Evolutionary conservation across 2,113 vertebrate genomes (phyloP).

Genomic region (Pseudois nayaur): DNA sequence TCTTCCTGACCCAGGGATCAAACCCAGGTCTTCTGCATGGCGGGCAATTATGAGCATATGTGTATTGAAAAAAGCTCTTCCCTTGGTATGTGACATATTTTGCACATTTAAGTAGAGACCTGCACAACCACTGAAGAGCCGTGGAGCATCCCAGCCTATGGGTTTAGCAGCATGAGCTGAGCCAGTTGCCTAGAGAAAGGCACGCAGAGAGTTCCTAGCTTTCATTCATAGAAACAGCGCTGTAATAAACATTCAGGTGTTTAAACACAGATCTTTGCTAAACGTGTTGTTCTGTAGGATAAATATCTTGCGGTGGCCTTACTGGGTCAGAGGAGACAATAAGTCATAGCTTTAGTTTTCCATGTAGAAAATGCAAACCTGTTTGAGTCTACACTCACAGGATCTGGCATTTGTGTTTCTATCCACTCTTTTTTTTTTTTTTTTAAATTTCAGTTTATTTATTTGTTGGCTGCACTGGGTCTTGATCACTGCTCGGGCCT

Average conservation of each 20-base stretch:
- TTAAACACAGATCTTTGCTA: neutral
- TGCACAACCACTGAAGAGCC: neutral
- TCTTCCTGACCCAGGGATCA: neutral
- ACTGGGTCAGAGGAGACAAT: neutral
- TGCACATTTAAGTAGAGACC: rapidly evolving
- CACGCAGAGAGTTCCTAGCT: rapidly evolving
- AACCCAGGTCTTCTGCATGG: neutral
- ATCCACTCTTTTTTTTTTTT: neutral
- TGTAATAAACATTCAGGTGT: neutral
- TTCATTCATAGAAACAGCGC: neutral
- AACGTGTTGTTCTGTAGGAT: neutral
- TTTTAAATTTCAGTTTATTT: neutral
- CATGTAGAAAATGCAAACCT: too few relatives aligned
- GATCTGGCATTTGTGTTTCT: neutral
- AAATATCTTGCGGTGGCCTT: neutral
- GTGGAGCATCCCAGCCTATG: rapidly evolving
- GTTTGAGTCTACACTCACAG: too few relatives aligned
- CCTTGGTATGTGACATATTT: rapidly evolving
- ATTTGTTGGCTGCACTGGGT: neutral
- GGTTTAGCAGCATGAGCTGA: neutral
- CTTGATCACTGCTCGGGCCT: neutral
- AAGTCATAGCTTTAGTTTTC: neutral
- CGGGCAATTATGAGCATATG: rapidly evolving
- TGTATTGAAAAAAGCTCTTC: neutral
- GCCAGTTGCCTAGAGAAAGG: neutral